phyloP scores from a whole-genome alignment of 2,113 vertebrate species.

The Stictonetta naevosa region DNA sequence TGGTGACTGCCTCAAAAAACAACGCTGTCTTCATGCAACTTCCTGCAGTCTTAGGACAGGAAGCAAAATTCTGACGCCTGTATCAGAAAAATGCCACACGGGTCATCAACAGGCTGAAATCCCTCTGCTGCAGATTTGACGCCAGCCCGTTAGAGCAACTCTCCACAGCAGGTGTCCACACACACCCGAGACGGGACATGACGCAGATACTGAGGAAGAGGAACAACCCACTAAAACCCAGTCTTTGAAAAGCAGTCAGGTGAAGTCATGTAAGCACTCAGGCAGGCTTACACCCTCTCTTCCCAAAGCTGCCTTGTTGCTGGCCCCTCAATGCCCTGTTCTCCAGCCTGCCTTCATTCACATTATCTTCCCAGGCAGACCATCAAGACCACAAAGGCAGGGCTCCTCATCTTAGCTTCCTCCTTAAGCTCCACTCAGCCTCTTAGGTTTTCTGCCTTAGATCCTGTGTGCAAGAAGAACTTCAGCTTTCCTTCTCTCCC shows the following conservation, averaged over 20 bases:
- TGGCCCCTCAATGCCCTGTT: background rate
- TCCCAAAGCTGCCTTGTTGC: background rate
- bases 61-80: background rate
- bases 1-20: background rate
- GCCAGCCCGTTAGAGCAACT: fast-evolving
- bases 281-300: fast-evolving
- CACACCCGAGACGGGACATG: fast-evolving
- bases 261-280: no score
- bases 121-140: background rate
- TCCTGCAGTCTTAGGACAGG: background rate
- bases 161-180: fast-evolving
- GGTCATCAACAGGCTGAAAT: background rate
- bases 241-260: background rate
- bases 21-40: background rate
- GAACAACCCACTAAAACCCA: fast-evolving
- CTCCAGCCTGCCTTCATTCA: background rate
- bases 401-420: background rate
- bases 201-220: background rate
- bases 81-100: fast-evolving
- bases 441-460: background rate
- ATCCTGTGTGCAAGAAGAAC: background rate
- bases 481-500: background rate
- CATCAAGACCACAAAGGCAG: background rate
- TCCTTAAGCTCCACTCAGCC: background rate
- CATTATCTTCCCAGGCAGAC: background rate